Conservation (phyloP, 2,113 vertebrate genomes). For the Clupea harengus region DNA sequence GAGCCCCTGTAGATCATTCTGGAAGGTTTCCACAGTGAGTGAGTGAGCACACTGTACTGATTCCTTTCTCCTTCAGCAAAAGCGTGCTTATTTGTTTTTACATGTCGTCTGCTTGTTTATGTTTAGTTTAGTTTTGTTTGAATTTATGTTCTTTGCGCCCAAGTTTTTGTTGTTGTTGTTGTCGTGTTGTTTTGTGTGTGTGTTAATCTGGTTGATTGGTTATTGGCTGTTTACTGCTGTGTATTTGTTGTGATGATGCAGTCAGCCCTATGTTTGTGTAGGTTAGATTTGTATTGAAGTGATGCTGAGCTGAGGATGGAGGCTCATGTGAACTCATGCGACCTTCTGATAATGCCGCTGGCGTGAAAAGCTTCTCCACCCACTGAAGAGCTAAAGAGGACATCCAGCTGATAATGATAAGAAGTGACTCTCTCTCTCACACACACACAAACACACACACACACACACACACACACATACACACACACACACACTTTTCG, state of each 20-base stretch:
- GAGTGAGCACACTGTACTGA: not conserved
- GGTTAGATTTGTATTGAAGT: not conserved
- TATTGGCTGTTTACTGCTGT: not conserved
- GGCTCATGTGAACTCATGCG: not conserved
- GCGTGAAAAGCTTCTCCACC: not conserved
- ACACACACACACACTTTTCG: not conserved
- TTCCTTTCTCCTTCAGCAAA: not conserved
- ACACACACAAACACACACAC: conserved; percentile 17
- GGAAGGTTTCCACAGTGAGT: not conserved
- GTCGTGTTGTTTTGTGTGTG: not conserved
- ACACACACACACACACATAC: conserved; percentile 8
- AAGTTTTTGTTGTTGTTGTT: not conserved
- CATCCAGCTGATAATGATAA: not conserved
- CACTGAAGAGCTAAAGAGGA: not conserved
- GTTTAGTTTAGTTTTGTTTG: not conserved
- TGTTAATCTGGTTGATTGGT: not conserved
- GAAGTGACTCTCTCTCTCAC: not conserved
- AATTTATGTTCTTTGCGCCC: not conserved
- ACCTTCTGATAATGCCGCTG: not conserved
- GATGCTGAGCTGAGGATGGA: not conserved
- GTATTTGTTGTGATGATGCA: not conserved
- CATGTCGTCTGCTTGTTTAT: not conserved
- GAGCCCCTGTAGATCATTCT: not conserved
- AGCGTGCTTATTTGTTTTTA: not conserved
- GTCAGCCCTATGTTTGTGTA: not conserved